Evolutionary conservation across 2,113 vertebrate genomes (phyloP).

Genomic region (Bucco capensis): DNA sequence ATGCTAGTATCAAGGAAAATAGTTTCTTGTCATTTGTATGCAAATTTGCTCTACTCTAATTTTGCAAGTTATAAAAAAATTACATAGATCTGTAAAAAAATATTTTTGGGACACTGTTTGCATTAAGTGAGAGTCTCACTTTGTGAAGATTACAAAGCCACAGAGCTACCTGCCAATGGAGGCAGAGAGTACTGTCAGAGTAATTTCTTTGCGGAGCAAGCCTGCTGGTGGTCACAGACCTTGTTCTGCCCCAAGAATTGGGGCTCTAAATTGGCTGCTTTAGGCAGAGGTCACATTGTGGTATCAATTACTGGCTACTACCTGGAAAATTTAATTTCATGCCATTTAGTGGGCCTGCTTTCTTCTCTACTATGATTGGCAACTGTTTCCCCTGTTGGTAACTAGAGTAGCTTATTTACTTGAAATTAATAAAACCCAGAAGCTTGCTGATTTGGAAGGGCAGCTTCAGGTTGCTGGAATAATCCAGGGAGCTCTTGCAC

Average conservation of each 20-base stretch:
- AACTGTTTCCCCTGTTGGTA: slow-evolving; percentile 58
- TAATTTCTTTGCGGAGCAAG: neutral
- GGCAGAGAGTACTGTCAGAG: neutral
- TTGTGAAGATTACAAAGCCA: neutral
- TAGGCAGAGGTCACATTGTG: slow-evolving; percentile 61
- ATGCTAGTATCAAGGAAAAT: neutral
- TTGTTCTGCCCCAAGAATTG: neutral
- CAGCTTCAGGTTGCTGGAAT: neutral
- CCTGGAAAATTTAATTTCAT: slow-evolving; percentile 78
- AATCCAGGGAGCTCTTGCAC: neutral
- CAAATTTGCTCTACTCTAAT: neutral
- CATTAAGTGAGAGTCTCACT: neutral
- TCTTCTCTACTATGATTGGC: slow-evolving; percentile 65
- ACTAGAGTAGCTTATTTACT: slow-evolving; percentile 52
- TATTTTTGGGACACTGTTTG: neutral
- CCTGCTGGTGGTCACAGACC: neutral
- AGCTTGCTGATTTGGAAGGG: slow-evolving; percentile 22
- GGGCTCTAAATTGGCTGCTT: slow-evolving; percentile 38
- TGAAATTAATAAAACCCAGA: slow-evolving; percentile 34
- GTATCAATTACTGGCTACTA: slow-evolving; percentile 75
- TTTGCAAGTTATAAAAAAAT: neutral
- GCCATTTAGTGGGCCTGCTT: slow-evolving; percentile 66
- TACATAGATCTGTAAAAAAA: neutral
- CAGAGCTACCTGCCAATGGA: neutral
- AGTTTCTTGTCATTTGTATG: neutral